These are phyloP conservation scores for Podabrus alpinus DNA, from an alignment of 2,888 invertebrate species.

Conservation along the genomic window DNA sequence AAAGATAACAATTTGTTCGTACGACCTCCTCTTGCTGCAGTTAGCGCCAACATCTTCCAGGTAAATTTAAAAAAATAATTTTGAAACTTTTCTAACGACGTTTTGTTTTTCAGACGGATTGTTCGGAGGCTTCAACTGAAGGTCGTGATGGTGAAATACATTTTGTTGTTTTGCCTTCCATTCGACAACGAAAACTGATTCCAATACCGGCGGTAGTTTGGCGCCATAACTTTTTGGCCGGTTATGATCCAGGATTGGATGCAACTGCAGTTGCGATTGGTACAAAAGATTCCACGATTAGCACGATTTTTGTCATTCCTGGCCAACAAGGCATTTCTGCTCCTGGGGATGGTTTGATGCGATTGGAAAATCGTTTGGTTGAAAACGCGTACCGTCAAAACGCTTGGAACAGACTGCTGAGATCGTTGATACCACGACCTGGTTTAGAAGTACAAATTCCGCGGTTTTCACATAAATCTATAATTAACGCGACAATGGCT, in stretches of 20 bases:
- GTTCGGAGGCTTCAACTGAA: slow-evolving; percentile 71
- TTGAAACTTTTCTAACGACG: slow-evolving; percentile 4
- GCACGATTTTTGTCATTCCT: slow-evolving; percentile 81
- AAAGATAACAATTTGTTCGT: slow-evolving; percentile 73
- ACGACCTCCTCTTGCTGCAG: slow-evolving; percentile 77
- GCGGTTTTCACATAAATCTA: slow-evolving; percentile 80
- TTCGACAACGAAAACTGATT: slow-evolving; percentile 77
- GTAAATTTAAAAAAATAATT: slow-evolving; percentile 51
- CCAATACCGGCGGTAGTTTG: slow-evolving; percentile 85
- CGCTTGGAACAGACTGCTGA: slow-evolving; percentile 74
- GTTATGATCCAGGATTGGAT: slow-evolving; percentile 82
- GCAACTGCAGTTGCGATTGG: slow-evolving; percentile 83
- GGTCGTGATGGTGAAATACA: slow-evolving; percentile 86
- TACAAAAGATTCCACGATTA: slow-evolving; percentile 70
- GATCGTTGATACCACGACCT: slow-evolving; percentile 73
- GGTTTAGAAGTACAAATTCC: slow-evolving; percentile 84
- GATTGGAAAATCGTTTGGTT: slow-evolving; percentile 72
- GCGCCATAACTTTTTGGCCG: slow-evolving; percentile 76
- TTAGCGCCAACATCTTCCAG: slow-evolving; percentile 81
- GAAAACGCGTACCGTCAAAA: slow-evolving; percentile 69
- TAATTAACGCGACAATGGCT: slow-evolving; percentile 79
- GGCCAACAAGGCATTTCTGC: slow-evolving; percentile 83
- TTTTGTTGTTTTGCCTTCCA: slow-evolving; percentile 80
- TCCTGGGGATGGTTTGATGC: slow-evolving; percentile 77
- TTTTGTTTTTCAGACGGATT: slow-evolving; percentile 71